These are phyloP conservation scores for Planiliza haematocheilus DNA, from an alignment of 2,113 vertebrate genomes.

Conservation along the genomic window DNA sequence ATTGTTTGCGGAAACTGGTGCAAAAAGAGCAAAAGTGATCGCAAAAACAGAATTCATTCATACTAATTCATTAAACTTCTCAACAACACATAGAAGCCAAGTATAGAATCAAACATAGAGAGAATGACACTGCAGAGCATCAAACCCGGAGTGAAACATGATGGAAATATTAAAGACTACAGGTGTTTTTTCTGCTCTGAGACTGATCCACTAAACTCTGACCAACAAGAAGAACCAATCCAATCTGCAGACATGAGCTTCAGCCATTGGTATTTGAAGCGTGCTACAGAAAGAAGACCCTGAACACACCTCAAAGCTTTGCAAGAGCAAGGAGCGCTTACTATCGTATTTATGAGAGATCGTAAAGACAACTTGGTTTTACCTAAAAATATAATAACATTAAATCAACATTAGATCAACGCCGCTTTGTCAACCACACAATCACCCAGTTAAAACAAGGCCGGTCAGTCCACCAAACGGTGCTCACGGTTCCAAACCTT, in stretches of 20 bases:
- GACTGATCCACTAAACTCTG: no score
- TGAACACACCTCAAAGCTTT: background rate
- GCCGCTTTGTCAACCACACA: slow-evolving; percentile 26
- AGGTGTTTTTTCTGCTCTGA: no score
- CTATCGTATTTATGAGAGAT: background rate
- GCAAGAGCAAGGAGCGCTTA: background rate
- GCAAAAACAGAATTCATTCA: no score
- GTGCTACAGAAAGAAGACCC: background rate
- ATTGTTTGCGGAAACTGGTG: background rate
- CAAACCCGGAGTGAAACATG: no score
- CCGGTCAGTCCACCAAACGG: slow-evolving; percentile 5
- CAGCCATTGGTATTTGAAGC: background rate
- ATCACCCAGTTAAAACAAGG: slow-evolving; percentile 18
- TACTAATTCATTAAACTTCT: no score
- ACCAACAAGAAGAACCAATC: no score
- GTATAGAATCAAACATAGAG: background rate
- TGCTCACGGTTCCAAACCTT: slow-evolving; percentile 1
- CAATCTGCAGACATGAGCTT: background rate
- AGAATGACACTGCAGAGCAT: background rate
- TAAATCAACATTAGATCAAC: slow-evolving; percentile 20
- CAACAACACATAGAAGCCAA: no score
- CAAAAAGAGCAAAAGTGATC: no score
- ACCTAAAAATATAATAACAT: slow-evolving; percentile 14
- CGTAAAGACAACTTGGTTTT: background rate
- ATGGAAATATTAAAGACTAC: no score